These are phyloP conservation scores for Halichoerus grypus DNA, from an alignment of 2,113 vertebrate species.

Conservation along the genomic window DNA sequence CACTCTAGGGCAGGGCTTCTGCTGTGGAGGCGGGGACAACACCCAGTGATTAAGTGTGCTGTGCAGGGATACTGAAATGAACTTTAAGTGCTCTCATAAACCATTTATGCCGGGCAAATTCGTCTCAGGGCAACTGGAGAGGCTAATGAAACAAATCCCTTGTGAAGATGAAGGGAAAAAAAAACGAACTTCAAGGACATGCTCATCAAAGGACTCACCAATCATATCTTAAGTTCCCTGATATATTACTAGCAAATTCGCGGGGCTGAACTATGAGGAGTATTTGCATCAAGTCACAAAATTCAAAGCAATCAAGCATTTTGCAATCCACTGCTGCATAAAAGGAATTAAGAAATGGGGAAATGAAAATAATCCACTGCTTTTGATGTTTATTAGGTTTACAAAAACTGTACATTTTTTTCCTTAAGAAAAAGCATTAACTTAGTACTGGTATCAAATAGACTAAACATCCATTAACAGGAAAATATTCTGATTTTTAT, in stretches of 20 bases:
- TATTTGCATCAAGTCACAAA: constrained; percentile 64
- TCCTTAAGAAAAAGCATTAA: constrained; percentile 76
- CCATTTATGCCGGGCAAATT: constrained; percentile 63
- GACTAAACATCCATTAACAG: constrained; percentile 88
- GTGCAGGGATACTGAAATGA: constrained; percentile 54
- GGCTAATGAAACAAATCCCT: constrained; percentile 77
- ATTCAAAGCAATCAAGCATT: constrained; percentile 39
- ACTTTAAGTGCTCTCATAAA: constrained; percentile 76
- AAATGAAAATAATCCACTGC: constrained; percentile 67
- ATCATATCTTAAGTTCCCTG: constrained; percentile 69
- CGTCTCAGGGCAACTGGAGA: constrained; percentile 28
- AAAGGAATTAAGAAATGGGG: constrained; percentile 57
- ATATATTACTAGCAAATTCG: constrained; percentile 75
- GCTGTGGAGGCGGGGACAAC: not conserved
- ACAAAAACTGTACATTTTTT: constrained; percentile 68
- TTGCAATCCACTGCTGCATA: not conserved
- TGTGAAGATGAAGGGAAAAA: constrained; percentile 54
- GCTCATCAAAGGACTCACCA: constrained; percentile 65
- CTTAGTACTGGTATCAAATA: constrained; percentile 86
- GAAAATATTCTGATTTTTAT: constrained; percentile 97
- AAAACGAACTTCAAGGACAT: constrained; percentile 73
- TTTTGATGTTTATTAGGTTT: constrained; percentile 71
- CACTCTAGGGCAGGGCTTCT: constrained; percentile 29
- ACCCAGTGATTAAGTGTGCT: constrained; percentile 36
- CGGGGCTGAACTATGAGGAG: constrained; percentile 9